These are phyloP conservation scores for Metellina segmentata DNA, from an alignment of 2,888 invertebrate species.

Conservation along the genomic window DNA sequence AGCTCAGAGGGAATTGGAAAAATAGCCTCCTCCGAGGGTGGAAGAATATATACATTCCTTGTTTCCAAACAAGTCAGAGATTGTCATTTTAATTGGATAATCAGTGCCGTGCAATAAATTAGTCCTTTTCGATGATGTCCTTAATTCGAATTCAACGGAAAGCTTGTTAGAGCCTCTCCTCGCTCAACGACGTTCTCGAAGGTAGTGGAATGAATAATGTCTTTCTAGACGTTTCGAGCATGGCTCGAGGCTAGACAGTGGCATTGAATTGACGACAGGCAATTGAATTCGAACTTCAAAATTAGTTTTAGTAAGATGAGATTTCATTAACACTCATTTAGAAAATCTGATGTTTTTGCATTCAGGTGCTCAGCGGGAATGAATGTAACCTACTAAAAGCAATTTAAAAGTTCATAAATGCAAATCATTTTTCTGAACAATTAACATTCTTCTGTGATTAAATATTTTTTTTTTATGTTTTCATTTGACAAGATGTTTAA, in stretches of 20 bases:
- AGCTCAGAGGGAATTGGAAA: constrained; percentile 10
- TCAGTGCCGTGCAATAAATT: constrained; percentile 67
- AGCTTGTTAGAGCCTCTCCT: constrained; percentile 41
- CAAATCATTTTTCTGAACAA: too few species aligned
- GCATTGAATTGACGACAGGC: constrained; percentile 27
- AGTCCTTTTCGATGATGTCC: constrained; percentile 56
- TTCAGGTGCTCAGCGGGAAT: too few species aligned
- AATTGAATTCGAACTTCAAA: constrained; percentile 18
- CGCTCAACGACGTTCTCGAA: constrained; percentile 29
- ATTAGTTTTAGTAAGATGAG: background rate
- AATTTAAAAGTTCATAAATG: too few species aligned
- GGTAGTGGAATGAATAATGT: constrained; percentile 61
- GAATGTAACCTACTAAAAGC: too few species aligned
- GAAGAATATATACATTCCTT: background rate
- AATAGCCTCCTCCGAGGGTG: background rate
- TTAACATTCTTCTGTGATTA: too few species aligned
- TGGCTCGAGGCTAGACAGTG: constrained; percentile 14
- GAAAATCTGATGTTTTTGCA: background rate
- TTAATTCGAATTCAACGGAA: constrained; percentile 47
- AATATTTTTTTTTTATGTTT: too few species aligned
- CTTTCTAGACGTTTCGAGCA: constrained; percentile 16
- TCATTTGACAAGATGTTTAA: too few species aligned
- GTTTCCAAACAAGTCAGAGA: constrained; percentile 30
- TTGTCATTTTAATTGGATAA: constrained; percentile 74
- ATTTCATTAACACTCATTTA: background rate